These are phyloP conservation scores for Streptopelia turtur DNA, from an alignment of 2,797 vertebrate genomes.

Conservation along the genomic window DNA sequence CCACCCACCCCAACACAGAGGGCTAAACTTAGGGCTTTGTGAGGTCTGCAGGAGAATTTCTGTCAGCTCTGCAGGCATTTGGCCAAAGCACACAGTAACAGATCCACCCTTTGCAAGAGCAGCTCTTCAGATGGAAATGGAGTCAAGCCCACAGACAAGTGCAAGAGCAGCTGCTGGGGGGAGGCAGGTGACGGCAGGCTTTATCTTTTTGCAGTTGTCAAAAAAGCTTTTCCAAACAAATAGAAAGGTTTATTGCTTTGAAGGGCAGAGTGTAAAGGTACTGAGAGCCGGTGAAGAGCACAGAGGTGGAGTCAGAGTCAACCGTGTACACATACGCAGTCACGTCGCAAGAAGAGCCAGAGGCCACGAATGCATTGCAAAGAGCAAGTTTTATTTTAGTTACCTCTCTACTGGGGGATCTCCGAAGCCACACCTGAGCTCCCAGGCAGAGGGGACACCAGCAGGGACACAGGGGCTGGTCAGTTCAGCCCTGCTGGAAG, in stretches of 20 bases:
- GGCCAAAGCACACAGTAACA: neutral
- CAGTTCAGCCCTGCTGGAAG: too few relatives aligned
- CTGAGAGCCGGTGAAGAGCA: neutral
- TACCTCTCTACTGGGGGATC: too few relatives aligned
- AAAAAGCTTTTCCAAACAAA: neutral
- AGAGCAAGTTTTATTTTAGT: too few relatives aligned
- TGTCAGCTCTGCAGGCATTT: neutral
- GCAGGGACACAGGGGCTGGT: too few relatives aligned
- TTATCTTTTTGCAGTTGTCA: neutral
- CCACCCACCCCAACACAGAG: neutral
- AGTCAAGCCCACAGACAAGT: accelerated
- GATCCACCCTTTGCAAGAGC: neutral
- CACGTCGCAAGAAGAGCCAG: too few relatives aligned
- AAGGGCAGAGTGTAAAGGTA: neutral
- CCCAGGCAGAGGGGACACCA: too few relatives aligned
- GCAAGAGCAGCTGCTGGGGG: neutral
- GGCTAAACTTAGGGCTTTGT: neutral
- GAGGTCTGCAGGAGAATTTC: neutral
- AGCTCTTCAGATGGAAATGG: neutral
- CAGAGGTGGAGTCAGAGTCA: neutral
- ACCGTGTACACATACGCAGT: neutral
- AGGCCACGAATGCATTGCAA: too few relatives aligned
- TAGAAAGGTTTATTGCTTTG: neutral
- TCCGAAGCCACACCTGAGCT: too few relatives aligned
- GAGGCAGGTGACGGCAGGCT: neutral